Percentiles rank a stretch among this genome's conserved stretches.
phyloP scores from a whole-genome alignment of 2,888 invertebrate species.

The Oscheius sp. region DNA sequence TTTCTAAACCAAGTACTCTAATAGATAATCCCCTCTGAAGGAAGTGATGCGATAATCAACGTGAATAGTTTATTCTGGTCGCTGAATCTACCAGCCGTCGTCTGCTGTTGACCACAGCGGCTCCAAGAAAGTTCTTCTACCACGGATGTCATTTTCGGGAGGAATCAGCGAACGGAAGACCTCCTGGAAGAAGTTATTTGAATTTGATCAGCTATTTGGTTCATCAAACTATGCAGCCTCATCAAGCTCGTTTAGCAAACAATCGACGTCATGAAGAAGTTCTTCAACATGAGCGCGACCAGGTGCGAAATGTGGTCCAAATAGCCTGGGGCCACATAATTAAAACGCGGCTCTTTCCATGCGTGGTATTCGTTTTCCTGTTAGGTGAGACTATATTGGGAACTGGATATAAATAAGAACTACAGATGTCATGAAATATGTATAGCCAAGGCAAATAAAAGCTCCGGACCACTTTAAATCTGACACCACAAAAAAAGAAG shows the following conservation, averaged over 20 bases:
- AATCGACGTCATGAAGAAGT: slow-evolving; percentile 7
- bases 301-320: slow-evolving; percentile 1
- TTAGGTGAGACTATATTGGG: slow-evolving; percentile 4
- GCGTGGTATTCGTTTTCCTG: slow-evolving; percentile 3
- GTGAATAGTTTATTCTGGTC: slow-evolving; percentile 16
- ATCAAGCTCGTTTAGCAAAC: neutral
- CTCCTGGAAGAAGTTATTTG: slow-evolving; percentile 21
- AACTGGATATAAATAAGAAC: neutral
- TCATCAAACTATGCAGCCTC: neutral
- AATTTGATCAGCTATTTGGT: neutral
- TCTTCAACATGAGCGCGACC: neutral
- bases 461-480: no score
- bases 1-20: neutral
- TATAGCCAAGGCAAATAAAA: no score
- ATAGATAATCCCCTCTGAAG: no score
- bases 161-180: slow-evolving; percentile 36
- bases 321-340: neutral
- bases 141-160: slow-evolving; percentile 21
- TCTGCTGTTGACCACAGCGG: slow-evolving; percentile 16
- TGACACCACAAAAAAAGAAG: no score
- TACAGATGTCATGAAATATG: neutral
- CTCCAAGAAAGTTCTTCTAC: slow-evolving; percentile 29
- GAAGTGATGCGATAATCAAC: neutral
- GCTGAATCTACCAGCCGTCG: slow-evolving; percentile 12
- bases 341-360: neutral